Evolutionary conservation across 2,113 vertebrate genomes (phyloP).

Genomic region (Anguilla japonica): DNA sequence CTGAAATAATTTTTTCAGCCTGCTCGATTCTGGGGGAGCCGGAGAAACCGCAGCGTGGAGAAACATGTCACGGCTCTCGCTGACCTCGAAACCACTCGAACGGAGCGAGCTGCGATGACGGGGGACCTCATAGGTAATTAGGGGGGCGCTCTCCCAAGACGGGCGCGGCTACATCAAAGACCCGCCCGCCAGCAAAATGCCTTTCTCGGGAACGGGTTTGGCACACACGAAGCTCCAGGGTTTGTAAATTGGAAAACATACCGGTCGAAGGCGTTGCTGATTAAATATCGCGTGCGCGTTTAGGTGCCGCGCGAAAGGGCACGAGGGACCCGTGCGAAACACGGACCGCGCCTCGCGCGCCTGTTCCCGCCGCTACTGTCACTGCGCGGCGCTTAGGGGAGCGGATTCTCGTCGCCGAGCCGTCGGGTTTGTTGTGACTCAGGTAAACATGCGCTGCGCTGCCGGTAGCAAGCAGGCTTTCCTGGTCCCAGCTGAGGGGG

Average conservation of each 20-base stretch:
- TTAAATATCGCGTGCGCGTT: background rate
- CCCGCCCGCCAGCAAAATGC: conserved; percentile 29
- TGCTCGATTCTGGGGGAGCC: background rate
- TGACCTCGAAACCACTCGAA: conserved; percentile 22
- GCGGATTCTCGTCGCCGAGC: too few relatives aligned
- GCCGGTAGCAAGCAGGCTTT: too few relatives aligned
- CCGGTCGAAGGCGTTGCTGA: background rate
- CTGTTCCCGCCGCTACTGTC: too few relatives aligned
- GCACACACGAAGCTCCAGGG: conserved; percentile 29
- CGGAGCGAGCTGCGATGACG: conserved; percentile 21
- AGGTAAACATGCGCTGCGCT: background rate
- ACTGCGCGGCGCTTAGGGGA: too few relatives aligned
- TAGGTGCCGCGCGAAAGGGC: background rate
- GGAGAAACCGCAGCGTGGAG: conserved; percentile 11
- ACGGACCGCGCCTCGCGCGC: too few relatives aligned
- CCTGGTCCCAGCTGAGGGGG: too few relatives aligned
- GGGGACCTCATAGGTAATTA: conserved; percentile 54
- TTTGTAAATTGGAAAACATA: background rate
- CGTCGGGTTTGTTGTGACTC: background rate
- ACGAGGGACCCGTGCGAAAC: background rate
- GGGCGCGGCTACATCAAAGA: conserved; percentile 51
- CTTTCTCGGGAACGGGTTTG: conserved; percentile 50
- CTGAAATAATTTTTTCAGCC: background rate
- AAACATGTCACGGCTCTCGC: background rate
- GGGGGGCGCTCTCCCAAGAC: conserved; percentile 53